These are phyloP conservation scores for Mizuhopecten yessoensis DNA, from an alignment of 1,140 invertebrate genomes.

Conservation along the genomic window DNA sequence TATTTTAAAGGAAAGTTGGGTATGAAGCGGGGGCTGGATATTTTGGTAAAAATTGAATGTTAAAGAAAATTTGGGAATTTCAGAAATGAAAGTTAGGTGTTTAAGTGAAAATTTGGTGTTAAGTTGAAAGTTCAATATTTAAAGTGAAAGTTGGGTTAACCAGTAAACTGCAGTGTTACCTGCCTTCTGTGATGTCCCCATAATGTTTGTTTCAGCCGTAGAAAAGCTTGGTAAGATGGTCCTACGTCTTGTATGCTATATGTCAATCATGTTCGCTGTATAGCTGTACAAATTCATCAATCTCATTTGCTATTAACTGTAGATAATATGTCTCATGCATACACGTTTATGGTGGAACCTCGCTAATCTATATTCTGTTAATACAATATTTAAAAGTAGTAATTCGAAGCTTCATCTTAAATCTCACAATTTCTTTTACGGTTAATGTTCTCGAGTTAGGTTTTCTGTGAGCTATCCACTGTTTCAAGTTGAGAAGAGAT, in stretches of 20 bases:
- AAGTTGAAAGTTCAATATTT: neutral
- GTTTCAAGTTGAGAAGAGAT: too few relatives aligned
- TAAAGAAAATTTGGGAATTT: neutral
- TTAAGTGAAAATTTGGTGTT: neutral
- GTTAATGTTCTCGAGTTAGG: too few relatives aligned
- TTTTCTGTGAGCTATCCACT: too few relatives aligned
- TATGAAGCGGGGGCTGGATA: too few relatives aligned
- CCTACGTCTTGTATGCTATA: neutral
- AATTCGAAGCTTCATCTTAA: too few relatives aligned
- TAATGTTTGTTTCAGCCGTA: constrained; percentile 19
- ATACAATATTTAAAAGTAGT: too few relatives aligned
- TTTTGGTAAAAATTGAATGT: too few relatives aligned
- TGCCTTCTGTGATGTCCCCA: constrained; percentile 2
- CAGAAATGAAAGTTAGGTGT: neutral
- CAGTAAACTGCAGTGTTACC: neutral
- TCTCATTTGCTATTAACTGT: neutral
- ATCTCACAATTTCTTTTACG: too few relatives aligned
- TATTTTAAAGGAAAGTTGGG: too few relatives aligned
- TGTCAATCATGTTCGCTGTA: neutral
- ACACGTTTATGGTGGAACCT: neutral
- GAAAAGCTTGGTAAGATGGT: constrained; percentile 10
- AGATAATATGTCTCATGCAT: neutral
- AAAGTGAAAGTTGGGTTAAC: too few relatives aligned
- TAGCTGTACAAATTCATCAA: neutral
- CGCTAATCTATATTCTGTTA: neutral